Evolutionary conservation across 2,888 invertebrate species (phyloP).

Genomic region (Ariolimax columbianus): DNA sequence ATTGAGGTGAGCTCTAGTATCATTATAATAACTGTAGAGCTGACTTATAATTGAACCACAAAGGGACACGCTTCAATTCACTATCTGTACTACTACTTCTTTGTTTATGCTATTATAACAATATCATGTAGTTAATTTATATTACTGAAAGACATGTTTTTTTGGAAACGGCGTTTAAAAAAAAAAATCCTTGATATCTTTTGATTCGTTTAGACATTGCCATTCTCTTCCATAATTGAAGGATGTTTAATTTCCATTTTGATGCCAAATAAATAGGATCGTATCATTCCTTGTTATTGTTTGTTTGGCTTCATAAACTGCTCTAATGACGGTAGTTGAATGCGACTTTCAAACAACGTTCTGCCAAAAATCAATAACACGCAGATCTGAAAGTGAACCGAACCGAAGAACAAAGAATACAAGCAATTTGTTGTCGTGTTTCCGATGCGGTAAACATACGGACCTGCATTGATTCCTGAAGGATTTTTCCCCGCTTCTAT

Average conservation of each 20-base stretch:
- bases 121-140: too few species aligned
- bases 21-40: too few species aligned
- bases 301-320: neutral
- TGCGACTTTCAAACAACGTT: neutral
- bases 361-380: neutral
- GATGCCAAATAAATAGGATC: neutral
- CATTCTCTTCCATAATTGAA: neutral
- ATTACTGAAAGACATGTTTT: too few species aligned
- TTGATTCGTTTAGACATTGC: too few species aligned
- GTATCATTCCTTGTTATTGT: neutral
- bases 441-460: slow-evolving; percentile 2
- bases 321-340: neutral
- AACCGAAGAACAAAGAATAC: slow-evolving; percentile 11
- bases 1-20: too few species aligned
- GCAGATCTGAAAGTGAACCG: slow-evolving; percentile 2
- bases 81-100: too few species aligned
- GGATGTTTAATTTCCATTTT: neutral
- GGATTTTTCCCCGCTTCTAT: neutral
- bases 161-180: too few species aligned
- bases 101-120: too few species aligned
- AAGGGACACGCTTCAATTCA: too few species aligned
- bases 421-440: slow-evolving; percentile 4
- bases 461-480: slow-evolving; percentile 13
- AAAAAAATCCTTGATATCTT: too few species aligned
- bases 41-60: too few species aligned